Percentiles rank a stretch among this genome's conserved stretches.
Conservation (phyloP, 2,113 vertebrate species). For the Myotis davidii region DNA sequence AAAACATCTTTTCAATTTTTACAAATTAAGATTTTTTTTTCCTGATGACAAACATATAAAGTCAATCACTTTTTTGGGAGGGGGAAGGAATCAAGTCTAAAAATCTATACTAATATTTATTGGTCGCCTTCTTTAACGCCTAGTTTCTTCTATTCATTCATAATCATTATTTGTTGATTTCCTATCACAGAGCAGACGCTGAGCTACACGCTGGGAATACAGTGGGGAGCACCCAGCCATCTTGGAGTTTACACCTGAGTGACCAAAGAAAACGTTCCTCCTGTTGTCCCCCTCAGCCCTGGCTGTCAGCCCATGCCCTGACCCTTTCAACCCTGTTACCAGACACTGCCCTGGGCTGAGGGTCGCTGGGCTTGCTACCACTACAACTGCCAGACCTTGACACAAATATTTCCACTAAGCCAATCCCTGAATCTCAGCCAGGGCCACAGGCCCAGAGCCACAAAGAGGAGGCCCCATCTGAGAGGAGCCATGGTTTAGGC, state of each 20-base stretch:
- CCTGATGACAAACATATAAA: background rate
- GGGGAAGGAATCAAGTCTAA: background rate
- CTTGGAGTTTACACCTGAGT: background rate
- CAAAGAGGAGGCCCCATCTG: background rate
- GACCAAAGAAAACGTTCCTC: background rate
- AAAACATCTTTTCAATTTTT: background rate
- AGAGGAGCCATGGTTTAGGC: background rate
- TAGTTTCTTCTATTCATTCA: conserved; percentile 18
- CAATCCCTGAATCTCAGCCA: background rate
- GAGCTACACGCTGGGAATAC: background rate
- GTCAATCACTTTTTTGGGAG: background rate
- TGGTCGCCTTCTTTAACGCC: background rate
- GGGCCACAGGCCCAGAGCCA: background rate
- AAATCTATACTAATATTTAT: background rate
- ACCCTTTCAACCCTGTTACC: background rate
- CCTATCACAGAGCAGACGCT: background rate
- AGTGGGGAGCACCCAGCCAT: background rate
- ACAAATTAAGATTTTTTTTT: background rate
- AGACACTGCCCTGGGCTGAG: background rate
- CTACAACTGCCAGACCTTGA: background rate
- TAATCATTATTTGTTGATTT: background rate
- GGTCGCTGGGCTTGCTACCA: background rate
- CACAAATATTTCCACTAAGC: background rate
- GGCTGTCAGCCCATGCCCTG: background rate
- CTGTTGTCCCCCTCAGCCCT: background rate